Evolutionary conservation across 2,797 vertebrate genomes (phyloP).

Genomic region (Urosaurus nigricauda): DNA sequence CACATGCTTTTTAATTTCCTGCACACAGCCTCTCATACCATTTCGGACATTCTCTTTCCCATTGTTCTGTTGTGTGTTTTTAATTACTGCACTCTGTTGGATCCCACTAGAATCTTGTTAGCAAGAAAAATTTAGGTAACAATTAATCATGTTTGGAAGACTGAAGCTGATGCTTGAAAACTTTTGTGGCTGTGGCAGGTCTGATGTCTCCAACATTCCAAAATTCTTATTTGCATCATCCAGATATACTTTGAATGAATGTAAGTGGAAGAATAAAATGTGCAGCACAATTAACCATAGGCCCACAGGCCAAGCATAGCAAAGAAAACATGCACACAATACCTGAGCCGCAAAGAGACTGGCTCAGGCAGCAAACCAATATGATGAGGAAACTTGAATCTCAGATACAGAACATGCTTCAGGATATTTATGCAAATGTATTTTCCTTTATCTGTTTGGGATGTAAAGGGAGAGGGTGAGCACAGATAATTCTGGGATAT

Average conservation of each 20-base stretch:
- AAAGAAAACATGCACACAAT: not conserved
- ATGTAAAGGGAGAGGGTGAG: not conserved
- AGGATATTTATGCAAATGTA: not conserved
- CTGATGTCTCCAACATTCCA: not conserved
- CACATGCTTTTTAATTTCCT: constrained; percentile 35
- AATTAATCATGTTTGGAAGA: constrained; percentile 34
- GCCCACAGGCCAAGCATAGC: not conserved
- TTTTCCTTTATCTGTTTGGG: not conserved
- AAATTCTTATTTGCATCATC: not conserved
- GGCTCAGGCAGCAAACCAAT: not conserved
- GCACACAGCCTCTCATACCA: not conserved
- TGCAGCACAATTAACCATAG: not conserved
- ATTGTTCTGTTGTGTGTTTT: constrained; percentile 21
- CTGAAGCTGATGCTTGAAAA: not conserved
- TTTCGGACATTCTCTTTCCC: constrained; percentile 6
- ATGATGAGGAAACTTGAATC: not conserved
- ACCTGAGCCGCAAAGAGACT: not conserved
- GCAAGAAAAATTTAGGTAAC: constrained; percentile 13
- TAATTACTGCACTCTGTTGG: constrained; percentile 32
- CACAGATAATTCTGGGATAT: not conserved
- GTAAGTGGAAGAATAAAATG: not conserved
- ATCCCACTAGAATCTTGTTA: constrained; percentile 22
- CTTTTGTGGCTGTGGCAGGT: not conserved
- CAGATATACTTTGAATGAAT: not conserved
- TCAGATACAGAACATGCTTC: not conserved